phyloP scores from a whole-genome alignment of 92 coral and sea anemone species.

The Parazoanthus swiftii region DNA sequence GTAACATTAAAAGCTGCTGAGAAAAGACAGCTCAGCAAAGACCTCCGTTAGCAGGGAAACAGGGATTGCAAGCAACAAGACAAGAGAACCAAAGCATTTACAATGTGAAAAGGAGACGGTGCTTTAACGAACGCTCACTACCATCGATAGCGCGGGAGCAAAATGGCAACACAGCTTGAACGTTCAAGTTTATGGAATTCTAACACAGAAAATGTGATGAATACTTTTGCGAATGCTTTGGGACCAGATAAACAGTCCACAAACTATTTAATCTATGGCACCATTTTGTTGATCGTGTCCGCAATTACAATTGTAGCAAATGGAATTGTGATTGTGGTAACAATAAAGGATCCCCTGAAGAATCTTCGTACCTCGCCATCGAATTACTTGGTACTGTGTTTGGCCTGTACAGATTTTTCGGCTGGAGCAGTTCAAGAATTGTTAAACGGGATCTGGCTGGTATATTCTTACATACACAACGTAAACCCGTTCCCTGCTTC shows the following conservation, averaged over 20 bases:
- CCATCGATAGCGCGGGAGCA: neutral
- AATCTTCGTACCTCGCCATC: neutral
- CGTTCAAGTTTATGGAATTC: constrained; percentile 10
- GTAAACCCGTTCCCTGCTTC: neutral
- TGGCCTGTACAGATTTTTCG: constrained; percentile 8
- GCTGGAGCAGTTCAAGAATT: constrained; percentile 12
- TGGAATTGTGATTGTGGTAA: constrained; percentile 2
- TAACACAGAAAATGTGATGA: neutral
- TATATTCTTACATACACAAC: neutral
- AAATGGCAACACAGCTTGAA: neutral
- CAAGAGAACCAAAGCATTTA: neutral
- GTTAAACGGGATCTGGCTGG: neutral
- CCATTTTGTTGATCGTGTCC: neutral
- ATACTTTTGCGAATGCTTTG: neutral
- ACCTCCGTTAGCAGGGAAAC: neutral
- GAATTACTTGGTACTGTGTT: constrained; percentile 2
- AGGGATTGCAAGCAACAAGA: too few relatives aligned
- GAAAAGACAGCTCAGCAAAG: neutral
- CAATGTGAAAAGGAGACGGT: neutral
- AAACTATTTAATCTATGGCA: neutral
- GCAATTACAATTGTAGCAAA: neutral
- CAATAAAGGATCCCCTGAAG: neutral
- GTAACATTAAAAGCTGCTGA: neutral
- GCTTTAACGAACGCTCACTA: neutral
- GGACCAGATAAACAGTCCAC: neutral